These are phyloP conservation scores for Epizoanthus rinbou DNA, from an alignment of 92 coral and sea anemone species.

Conservation along the genomic window DNA sequence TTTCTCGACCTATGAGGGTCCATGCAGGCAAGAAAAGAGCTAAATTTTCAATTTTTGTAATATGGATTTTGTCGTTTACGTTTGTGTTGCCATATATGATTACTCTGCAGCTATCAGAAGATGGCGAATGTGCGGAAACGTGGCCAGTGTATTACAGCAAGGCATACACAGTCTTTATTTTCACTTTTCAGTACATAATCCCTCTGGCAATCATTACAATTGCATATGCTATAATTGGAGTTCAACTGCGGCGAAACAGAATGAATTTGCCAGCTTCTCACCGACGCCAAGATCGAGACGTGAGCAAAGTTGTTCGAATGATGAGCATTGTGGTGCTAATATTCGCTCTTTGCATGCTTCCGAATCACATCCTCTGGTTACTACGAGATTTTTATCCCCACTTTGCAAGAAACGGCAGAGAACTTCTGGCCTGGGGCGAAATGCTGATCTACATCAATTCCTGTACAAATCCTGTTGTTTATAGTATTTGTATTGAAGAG, in stretches of 20 bases:
- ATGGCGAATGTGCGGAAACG: constrained; percentile 67
- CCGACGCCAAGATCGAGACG: constrained; percentile 79
- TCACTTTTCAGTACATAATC: constrained; percentile 76
- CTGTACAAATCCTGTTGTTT: constrained; percentile 86
- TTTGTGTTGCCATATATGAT: constrained; percentile 70
- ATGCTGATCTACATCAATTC: constrained; percentile 81
- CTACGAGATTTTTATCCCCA: constrained; percentile 59
- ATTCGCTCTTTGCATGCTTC: constrained; percentile 85
- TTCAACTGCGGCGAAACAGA: constrained; percentile 68
- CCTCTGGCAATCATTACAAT: constrained; percentile 77
- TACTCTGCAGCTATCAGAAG: constrained; percentile 53
- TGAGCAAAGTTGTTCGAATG: constrained; percentile 81
- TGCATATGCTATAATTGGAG: constrained; percentile 71
- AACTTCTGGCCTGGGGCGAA: constrained; percentile 80
- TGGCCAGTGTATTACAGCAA: constrained; percentile 72
- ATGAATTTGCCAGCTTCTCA: constrained; percentile 73
- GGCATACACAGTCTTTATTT: constrained; percentile 69
- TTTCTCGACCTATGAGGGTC: constrained; percentile 76
- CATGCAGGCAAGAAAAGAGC: constrained; percentile 70
- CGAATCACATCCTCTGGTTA: constrained; percentile 85
- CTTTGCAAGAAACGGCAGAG: constrained; percentile 34
- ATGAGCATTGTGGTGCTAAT: constrained; percentile 75
- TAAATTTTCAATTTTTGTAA: constrained; percentile 54
- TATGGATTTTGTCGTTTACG: constrained; percentile 65
- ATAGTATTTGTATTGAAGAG: constrained; percentile 88